Evolutionary conservation across 2,888 invertebrate species (phyloP).

Genomic region (Conchocele bisecta): DNA sequence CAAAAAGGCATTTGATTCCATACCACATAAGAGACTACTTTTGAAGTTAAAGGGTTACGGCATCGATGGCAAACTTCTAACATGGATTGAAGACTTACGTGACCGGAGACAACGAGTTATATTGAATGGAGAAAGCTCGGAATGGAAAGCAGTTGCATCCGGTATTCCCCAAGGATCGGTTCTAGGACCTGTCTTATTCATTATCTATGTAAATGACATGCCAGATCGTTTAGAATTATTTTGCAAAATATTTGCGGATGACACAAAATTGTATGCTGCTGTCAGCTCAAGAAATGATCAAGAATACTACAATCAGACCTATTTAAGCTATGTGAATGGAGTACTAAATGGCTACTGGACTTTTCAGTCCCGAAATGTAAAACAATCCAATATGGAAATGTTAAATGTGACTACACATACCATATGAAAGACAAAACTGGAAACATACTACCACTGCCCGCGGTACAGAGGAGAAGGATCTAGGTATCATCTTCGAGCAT

Average conservation of each 20-base stretch:
- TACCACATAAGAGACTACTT: neutral
- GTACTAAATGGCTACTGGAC: neutral
- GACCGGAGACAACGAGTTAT: neutral
- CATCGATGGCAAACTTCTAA: neutral
- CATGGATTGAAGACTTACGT: slow-evolving; percentile 7
- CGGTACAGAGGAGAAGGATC: neutral
- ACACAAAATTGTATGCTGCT: neutral
- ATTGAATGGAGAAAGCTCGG: neutral
- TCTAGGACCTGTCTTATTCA: slow-evolving; percentile 12
- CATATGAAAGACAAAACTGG: slow-evolving; percentile 6
- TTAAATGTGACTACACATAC: neutral
- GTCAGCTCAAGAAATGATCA: neutral
- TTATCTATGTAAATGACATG: slow-evolving; percentile 12
- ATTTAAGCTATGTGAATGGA: neutral
- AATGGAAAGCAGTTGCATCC: slow-evolving; percentile 4
- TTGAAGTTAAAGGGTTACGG: slow-evolving; percentile 3
- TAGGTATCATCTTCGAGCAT: neutral
- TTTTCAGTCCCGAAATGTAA: slow-evolving; percentile 7
- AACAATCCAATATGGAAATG: neutral
- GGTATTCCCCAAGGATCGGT: slow-evolving; percentile 17
- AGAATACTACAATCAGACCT: neutral
- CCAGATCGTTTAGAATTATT: neutral
- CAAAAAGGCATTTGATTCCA: slow-evolving; percentile 1
- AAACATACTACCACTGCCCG: neutral
- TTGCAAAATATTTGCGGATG: slow-evolving; percentile 20